These are phyloP conservation scores for Labia minor DNA, from an alignment of 2,888 invertebrate species.

Conservation along the genomic window DNA sequence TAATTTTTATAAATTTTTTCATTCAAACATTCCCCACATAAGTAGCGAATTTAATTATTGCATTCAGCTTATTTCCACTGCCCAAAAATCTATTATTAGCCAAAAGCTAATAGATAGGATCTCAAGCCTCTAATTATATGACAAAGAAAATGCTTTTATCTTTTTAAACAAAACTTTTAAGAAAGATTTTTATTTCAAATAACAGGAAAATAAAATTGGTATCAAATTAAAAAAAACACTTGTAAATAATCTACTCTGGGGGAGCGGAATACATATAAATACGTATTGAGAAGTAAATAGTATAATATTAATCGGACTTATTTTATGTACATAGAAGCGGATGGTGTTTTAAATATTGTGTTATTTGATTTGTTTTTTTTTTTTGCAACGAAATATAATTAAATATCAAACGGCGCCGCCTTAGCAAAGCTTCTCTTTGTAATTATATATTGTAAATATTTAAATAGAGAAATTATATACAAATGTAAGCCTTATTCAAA, in stretches of 20 bases:
- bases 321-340: neutral
- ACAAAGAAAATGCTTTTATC: neutral
- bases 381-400: neutral
- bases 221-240: neutral
- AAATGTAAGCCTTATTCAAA: conserved; percentile 3
- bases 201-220: neutral
- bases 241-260: neutral
- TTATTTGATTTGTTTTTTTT: too few species aligned
- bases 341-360: neutral
- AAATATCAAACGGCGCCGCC: neutral
- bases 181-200: neutral
- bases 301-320: neutral
- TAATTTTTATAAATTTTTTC: neutral
- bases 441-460: conserved; percentile 1
- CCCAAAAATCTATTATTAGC: neutral
- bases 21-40: neutral
- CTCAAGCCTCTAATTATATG: neutral
- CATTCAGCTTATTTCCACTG: conserved; percentile 3
- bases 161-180: neutral
- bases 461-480: conserved; percentile 3
- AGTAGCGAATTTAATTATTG: neutral
- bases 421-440: neutral
- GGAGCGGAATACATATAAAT: neutral
- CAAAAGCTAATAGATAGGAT: neutral
- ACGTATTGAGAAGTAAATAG: neutral